Base-by-base conservation (phyloP, 2,888 invertebrate genomes). In the Brachypalpus laphriformis region DNA sequence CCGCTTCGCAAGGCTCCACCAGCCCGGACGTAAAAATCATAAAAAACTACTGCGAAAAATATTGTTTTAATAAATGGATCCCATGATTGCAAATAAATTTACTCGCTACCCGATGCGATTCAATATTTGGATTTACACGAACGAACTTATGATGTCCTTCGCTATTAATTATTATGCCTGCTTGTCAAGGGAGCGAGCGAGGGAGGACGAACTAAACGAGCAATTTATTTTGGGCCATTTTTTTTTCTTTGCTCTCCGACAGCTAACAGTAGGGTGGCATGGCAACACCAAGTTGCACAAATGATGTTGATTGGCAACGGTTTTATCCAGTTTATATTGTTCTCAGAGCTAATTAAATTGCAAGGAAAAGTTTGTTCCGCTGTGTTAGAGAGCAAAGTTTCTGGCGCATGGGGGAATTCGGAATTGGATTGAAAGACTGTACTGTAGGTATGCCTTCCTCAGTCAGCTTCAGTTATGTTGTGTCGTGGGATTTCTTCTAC, bases 241-340 rank as follows among this genome's bases (percentile, higher is more conserved):
- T 28, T 45, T 47, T 47, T 31, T 18, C 45, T 14, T 8, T 0
- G 0, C 0, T n/a, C 2, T 28, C 28, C 34, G 2, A 18, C 9
- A 5, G 8, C 7, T 6, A 31, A 14, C 34, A 54, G 3, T 8
- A 47, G 37, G 22, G 42, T 40, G 42, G 28, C 54, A 49, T 40
- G 42, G 28, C 54, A 49, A 37, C 40, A 45, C 47, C n/a, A 57
- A 51, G 56, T 61, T 74, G 45, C 75, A 49, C 72, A 83, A 80
- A 61, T 59, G 31, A 70, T 70, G 80, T 80, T 85, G 80, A 85
- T 85, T 85, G 80, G 75, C 74, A 85, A 85, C 70, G 66, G 49
- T 74, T 74, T 78, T 63, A 74, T 74, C 61, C 40, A 74, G 56
- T 78, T 80, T 65, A 57, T 40, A 80, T 75, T 78, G 63, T 83